phyloP scores from a whole-genome alignment of 2,113 vertebrate species.

The Microtus ochrogaster region DNA sequence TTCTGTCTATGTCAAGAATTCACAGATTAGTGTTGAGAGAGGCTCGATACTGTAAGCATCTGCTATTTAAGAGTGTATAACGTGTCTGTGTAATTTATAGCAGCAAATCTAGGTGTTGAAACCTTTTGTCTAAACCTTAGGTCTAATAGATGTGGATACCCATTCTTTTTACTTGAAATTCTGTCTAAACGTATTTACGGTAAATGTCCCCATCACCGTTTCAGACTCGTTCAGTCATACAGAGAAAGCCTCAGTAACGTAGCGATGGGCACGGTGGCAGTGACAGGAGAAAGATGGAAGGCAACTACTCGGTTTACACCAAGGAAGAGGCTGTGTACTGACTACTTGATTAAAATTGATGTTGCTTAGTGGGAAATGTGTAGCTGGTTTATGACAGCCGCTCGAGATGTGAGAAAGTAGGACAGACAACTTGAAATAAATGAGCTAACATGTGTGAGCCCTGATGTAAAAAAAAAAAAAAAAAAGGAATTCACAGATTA shows the following conservation, averaged over 20 bases:
- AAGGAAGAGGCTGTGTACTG: conserved; percentile 81
- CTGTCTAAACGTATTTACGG: conserved; percentile 84
- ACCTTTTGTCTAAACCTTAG: conserved; percentile 69
- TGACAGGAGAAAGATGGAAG: conserved; percentile 79
- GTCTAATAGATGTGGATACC: conserved; percentile 87
- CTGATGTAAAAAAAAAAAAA: background rate
- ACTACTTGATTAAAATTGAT: conserved; percentile 82
- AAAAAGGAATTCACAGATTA: background rate
- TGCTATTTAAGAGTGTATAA: conserved; percentile 92
- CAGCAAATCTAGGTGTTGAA: conserved; percentile 87
- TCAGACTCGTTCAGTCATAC: conserved; percentile 78
- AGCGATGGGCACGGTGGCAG: conserved; percentile 79
- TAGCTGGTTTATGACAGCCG: conserved; percentile 50
- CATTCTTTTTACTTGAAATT: conserved; percentile 91
- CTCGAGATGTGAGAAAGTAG: background rate
- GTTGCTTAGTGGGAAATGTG: conserved; percentile 83
- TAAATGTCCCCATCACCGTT: conserved; percentile 84
- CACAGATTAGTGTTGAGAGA: conserved; percentile 62
- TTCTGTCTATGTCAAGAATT: background rate
- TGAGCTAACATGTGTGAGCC: background rate
- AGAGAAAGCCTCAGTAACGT: conserved; percentile 79
- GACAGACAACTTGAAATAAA: conserved; percentile 55
- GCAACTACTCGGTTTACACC: conserved; percentile 77
- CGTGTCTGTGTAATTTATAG: conserved; percentile 90
- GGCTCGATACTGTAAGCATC: conserved; percentile 87